Conservation (phyloP, 1,140 invertebrate species). For the Trichomalopsis sarcophagae region DNA sequence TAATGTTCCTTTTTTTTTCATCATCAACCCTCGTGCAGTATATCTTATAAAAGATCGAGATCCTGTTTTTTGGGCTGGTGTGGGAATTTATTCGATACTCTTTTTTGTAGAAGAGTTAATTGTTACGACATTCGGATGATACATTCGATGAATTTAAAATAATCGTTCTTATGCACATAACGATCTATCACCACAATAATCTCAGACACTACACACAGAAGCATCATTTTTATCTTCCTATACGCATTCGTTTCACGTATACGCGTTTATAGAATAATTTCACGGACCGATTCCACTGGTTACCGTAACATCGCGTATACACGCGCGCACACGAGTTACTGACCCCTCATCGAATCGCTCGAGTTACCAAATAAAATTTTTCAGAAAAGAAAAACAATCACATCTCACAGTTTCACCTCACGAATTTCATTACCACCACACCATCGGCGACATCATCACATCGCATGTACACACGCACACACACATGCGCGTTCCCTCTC, state of each 20-base stretch:
- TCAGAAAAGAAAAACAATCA: neutral
- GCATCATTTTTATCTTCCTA: no score
- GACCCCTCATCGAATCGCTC: neutral
- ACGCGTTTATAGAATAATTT: neutral
- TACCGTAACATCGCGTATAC: neutral
- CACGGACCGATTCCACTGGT: neutral
- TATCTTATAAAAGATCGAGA: neutral
- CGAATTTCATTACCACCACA: neutral
- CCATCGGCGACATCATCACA: neutral
- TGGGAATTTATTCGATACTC: no score
- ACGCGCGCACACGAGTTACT: neutral
- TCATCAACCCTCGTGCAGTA: no score
- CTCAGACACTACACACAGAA: neutral
- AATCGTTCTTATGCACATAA: no score
- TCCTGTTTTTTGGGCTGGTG: neutral
- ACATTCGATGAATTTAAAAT: no score
- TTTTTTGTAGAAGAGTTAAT: no score
- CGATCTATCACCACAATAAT: no score
- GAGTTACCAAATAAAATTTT: neutral
- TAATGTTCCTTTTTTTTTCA: neutral
- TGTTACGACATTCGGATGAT: no score
- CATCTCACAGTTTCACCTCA: neutral
- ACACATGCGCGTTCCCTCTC: neutral
- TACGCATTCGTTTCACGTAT: neutral
- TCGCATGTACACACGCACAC: neutral